A percentile compares a stretch with the other conserved stretches of the same genome.
Evolutionary conservation across 2,797 vertebrate genomes (phyloP).

Genomic region (Cetoscarus ocellatus): DNA sequence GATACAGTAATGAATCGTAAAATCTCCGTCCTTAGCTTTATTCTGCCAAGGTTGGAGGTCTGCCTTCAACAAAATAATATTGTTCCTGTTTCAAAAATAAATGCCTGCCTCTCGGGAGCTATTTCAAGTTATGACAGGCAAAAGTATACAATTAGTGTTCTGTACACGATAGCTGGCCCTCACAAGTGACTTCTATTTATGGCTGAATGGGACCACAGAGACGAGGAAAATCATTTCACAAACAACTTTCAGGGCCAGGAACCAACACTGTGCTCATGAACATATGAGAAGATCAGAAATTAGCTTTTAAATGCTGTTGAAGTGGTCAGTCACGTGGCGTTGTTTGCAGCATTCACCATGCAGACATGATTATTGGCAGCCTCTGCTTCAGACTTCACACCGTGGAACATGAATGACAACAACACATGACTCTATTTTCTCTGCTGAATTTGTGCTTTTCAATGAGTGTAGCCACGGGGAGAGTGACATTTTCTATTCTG

Average conservation of each 20-base stretch:
- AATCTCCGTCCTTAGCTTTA: background rate
- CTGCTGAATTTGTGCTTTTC: slow-evolving; percentile 46
- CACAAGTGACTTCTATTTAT: background rate
- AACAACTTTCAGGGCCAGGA: slow-evolving; percentile 18
- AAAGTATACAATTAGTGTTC: background rate
- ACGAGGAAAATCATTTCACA: slow-evolving; percentile 19
- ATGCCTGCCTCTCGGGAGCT: background rate
- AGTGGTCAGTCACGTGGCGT: slow-evolving; percentile 22
- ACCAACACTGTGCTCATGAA: background rate
- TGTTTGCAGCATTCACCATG: slow-evolving; percentile 33
- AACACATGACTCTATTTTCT: slow-evolving; percentile 56
- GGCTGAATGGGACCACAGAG: slow-evolving; percentile 15
- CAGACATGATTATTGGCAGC: slow-evolving; percentile 52
- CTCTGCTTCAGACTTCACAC: slow-evolving; percentile 37
- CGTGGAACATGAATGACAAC: slow-evolving; percentile 43
- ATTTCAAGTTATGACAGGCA: background rate
- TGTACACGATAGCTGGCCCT: background rate
- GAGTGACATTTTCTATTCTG: slow-evolving; percentile 63
- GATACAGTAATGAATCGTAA: background rate
- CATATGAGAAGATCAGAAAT: slow-evolving; percentile 35
- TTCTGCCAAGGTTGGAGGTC: background rate
- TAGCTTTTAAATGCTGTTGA: slow-evolving; percentile 28
- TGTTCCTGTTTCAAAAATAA: background rate
- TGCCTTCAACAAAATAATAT: background rate
- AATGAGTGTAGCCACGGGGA: slow-evolving; percentile 26